Evolutionary conservation across 2,113 vertebrate species (phyloP).

Genomic region (Channa maculata): DNA sequence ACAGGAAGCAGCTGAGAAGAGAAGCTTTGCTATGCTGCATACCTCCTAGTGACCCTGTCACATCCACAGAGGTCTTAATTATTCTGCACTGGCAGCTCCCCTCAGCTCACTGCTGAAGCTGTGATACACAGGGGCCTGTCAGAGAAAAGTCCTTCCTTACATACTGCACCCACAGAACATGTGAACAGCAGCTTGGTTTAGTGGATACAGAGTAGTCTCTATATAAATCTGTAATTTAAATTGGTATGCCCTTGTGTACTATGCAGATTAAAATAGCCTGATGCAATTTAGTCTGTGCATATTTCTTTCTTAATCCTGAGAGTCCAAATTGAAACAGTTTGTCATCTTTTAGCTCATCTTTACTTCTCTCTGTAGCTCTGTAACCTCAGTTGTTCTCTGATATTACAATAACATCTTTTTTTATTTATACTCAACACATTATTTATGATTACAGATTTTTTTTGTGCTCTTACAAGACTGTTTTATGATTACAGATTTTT

Average conservation of each 20-base stretch:
- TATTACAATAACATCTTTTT: conserved; percentile 18
- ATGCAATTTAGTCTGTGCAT: conserved; percentile 32
- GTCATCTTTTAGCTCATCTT: conserved; percentile 13
- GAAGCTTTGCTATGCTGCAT: conserved; percentile 77
- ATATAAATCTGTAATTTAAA: conserved; percentile 41
- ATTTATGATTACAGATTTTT: conserved; percentile 16
- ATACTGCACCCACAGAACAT: conserved; percentile 41
- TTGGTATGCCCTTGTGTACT: background rate
- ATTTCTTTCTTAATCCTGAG: conserved; percentile 30
- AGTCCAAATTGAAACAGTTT: background rate
- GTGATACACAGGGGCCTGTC: conserved; percentile 62
- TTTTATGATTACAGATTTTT: conserved; percentile 2
- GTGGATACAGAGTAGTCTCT: conserved; percentile 7
- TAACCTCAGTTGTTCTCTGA: background rate
- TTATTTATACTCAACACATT: conserved; percentile 18
- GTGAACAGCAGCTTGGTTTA: conserved; percentile 44
- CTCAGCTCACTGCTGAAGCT: conserved; percentile 69
- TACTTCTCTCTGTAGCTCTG: background rate
- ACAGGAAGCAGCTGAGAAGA: conserved; percentile 85
- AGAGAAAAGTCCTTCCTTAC: conserved; percentile 45
- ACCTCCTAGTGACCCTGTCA: conserved; percentile 83
- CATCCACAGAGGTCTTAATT: conserved; percentile 85
- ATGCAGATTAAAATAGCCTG: conserved; percentile 10
- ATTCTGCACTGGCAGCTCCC: conserved; percentile 78
- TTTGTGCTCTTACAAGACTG: background rate